These are phyloP conservation scores for Gymnarchus niloticus DNA, from an alignment of 2,113 vertebrate genomes.

Conservation along the genomic window DNA sequence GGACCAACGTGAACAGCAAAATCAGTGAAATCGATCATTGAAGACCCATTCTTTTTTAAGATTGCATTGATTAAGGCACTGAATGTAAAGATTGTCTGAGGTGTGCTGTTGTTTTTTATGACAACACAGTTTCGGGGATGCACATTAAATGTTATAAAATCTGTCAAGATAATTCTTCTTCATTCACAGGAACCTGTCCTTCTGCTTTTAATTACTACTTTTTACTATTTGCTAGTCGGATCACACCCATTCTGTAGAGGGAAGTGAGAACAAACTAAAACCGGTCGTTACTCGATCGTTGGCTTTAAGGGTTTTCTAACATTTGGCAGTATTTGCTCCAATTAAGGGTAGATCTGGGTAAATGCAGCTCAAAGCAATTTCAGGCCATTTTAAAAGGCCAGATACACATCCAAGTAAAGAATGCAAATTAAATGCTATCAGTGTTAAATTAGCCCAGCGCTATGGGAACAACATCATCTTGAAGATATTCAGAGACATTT, in stretches of 20 bases:
- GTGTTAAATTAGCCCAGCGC: too few species aligned
- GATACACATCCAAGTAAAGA: too few species aligned
- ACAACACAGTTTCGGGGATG: not conserved
- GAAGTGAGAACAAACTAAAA: not conserved
- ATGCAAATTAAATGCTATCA: too few species aligned
- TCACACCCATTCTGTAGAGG: not conserved
- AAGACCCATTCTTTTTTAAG: not conserved
- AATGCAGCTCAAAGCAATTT: too few species aligned
- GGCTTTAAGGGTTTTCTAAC: too few species aligned
- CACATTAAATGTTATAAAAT: not conserved
- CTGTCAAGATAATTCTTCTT: conserved; percentile 17
- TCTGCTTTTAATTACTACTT: not conserved
- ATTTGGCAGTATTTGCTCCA: too few species aligned
- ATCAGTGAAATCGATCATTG: not conserved
- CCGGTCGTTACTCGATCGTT: not conserved
- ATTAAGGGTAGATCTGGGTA: too few species aligned
- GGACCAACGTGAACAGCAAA: not conserved
- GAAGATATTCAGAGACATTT: too few species aligned
- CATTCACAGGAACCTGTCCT: not conserved
- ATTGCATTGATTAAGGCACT: too few species aligned
- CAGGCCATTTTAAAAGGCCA: too few species aligned
- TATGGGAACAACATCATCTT: too few species aligned
- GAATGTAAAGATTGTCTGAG: not conserved
- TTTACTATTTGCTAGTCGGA: not conserved
- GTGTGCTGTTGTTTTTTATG: not conserved